phyloP scores from a whole-genome alignment of 2,888 invertebrate species.

The Meghimatium bilineatum region DNA sequence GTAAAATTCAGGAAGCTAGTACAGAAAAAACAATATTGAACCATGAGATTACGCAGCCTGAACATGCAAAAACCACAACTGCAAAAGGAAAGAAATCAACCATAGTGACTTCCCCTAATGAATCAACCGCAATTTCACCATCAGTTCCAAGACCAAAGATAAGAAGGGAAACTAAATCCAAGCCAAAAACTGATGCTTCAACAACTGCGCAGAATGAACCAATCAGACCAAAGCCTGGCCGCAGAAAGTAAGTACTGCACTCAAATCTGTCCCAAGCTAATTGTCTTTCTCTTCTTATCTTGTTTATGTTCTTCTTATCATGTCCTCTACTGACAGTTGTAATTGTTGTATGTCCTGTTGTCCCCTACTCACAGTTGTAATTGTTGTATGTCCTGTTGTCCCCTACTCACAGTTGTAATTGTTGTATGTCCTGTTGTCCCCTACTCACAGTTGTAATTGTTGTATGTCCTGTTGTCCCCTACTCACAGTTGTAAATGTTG shows the following conservation, averaged over 20 bases:
- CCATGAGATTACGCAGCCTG: background rate
- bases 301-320: too few relatives aligned
- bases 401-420: too few relatives aligned
- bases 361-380: too few relatives aligned
- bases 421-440: too few relatives aligned
- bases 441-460: too few relatives aligned
- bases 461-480: too few relatives aligned
- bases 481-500: too few relatives aligned
- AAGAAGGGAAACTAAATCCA: constrained; percentile 51
- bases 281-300: background rate
- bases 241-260: constrained; percentile 57
- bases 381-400: too few relatives aligned
- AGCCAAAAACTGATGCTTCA: constrained; percentile 35
- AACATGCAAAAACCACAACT: background rate
- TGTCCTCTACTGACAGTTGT: too few relatives aligned
- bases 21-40: background rate
- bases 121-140: constrained; percentile 10
- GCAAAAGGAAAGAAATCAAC: background rate
- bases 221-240: constrained; percentile 54
- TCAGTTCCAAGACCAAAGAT: constrained; percentile 47
- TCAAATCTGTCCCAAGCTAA: background rate
- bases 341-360: too few relatives aligned
- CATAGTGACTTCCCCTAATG: background rate
- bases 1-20: background rate
- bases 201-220: constrained; percentile 31